Evolutionary conservation across 2,888 invertebrate species (phyloP), one percentile per base, ranked within the genome.

Genomic region (Pollenia griseotomentosa): DNA sequence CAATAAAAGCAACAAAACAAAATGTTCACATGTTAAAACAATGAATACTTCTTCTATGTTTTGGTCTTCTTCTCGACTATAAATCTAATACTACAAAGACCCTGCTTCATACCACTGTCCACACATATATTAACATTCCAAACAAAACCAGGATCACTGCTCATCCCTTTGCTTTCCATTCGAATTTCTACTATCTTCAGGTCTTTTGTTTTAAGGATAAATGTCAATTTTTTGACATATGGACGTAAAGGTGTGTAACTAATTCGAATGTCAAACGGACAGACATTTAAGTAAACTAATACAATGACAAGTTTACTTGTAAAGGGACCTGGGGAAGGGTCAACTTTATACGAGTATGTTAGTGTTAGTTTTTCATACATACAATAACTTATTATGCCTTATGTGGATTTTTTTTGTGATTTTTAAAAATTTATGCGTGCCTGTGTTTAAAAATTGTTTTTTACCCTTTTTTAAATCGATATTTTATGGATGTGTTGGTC

Each of bases 211-310:
- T 7, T 65, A 33, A 48, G 73, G 68, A 73, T 79, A 84, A 84
- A 73, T 68, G 79, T 74, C 79, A 79, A 68, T 59, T 74, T 61
- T 77, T 73, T 79, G 78, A 84, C 73, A 74, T 84, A 78, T 78
- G 70, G 19, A 19, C 23, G 61, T 14, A 70, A 79, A 84, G 73
- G 71, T 83, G 77, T 83, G 77, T 78, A 61, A 66, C 33, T 74
- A 79, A 79, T 74, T 79, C 59, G 53, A 57, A 74, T 73, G 66
- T 74, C 84, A 79, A 79, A 70, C 33, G 78, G 66, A 61, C 48
- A 82, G 42, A 75, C 75, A 57, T 68, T 19, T 23, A 14, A 46
- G 14, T 44, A 59, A 2, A 61, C 53, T n/a, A n/a, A 16, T 44
- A 14, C 33, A 68, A 12, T 40, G 1, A 40, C 16, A 70, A 16